Evolutionary conservation across 2,888 invertebrate genomes (phyloP).

Genomic region (Hirtodrosophila confusa): DNA sequence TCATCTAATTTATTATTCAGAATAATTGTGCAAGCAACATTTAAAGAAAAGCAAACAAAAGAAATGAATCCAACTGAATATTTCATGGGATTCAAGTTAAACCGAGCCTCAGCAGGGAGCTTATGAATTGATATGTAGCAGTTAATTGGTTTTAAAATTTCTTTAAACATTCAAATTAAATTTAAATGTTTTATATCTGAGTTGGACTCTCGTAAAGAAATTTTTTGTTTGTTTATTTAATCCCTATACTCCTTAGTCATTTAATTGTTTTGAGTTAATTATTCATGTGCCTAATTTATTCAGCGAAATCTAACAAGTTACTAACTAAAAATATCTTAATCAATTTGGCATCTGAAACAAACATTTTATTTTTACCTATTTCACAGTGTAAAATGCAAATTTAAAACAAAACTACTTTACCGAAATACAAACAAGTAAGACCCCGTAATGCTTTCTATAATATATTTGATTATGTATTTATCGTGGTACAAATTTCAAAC

Average conservation of each 20-base stretch:
- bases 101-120: too few species aligned
- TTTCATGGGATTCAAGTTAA: too few species aligned
- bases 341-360: slow-evolving; percentile 38
- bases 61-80: not conserved
- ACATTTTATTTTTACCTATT: slow-evolving; percentile 46
- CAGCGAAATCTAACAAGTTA: slow-evolving; percentile 57
- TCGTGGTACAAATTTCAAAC: slow-evolving; percentile 40
- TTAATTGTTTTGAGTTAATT: not conserved
- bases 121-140: too few species aligned
- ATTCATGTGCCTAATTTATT: slow-evolving; percentile 24
- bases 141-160: too few species aligned
- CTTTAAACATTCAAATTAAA: too few species aligned
- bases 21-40: slow-evolving; percentile 14
- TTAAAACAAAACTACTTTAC: slow-evolving; percentile 35
- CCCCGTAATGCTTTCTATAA: slow-evolving; percentile 9
- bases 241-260: not conserved
- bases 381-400: slow-evolving; percentile 68
- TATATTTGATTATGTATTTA: slow-evolving; percentile 1
- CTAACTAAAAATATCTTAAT: slow-evolving; percentile 26
- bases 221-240: not conserved
- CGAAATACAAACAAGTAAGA: slow-evolving; percentile 59
- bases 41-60: slow-evolving; percentile 4
- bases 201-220: not conserved
- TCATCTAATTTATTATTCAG: slow-evolving; percentile 15
- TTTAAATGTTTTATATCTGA: too few species aligned